Evolutionary conservation across 1,140 invertebrate species (phyloP), one percentile per base, ranked within the genome.

Genomic region (Vanessa tameamea): DNA sequence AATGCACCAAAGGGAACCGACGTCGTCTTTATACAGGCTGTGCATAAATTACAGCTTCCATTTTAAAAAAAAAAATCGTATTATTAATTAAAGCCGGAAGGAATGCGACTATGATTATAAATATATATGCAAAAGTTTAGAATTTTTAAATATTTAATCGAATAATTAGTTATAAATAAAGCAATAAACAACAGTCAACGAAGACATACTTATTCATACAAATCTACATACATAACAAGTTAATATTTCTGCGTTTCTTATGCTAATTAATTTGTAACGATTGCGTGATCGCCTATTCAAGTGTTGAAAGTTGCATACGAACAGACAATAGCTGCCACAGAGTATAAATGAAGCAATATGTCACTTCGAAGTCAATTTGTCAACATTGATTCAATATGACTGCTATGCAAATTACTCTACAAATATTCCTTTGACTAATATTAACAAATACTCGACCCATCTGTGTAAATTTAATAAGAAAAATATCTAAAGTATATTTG

Each of bases 191-290:
- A 64, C 57, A 69, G 16, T 23, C 9, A 57, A 23, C 50, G 37
- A 43, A 43, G 37, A 9, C 37, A 43, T 43, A 43, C 37, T 43
- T 43, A 43, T 43, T 43, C 1, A 14, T 20, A 68, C 64, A 61
- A 55, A 31, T 55, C 48, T 13, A 55, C 47, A 64, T 68, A 57
- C 31, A 75, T 78, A 67, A 72, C 51, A 51, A 63, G 59, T 64
- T n/a, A 50, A 83, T 15, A 79, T 78, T 81, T 77, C 75, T 79
- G 69, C 75, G 72, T 80, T 78, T 75, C 72, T 72, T 81, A 80
- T 80, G 82, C 75, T 78, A 83, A 82, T 83, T 76, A 72, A 78
- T 81, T 79, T 77, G 65, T 69, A 77, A 69, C 72, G 64, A 70
- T 75, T 75, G 71, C 75, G 64, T 74, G 72, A 69, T 47, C 48